Conservation (phyloP, 2,113 vertebrate species). For the Scytalopus superciliaris region DNA sequence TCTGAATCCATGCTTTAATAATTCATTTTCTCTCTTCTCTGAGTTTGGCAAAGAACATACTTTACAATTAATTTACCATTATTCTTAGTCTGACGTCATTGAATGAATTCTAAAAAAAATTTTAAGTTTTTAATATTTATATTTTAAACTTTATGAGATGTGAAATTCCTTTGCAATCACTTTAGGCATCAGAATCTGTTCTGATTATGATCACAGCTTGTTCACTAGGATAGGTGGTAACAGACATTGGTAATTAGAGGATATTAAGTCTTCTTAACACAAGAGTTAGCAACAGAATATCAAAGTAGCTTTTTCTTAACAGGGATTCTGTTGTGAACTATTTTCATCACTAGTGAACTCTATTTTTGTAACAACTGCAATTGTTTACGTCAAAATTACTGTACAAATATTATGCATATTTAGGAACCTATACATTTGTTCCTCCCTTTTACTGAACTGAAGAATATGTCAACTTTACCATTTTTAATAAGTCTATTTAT, state of each 20-base stretch:
- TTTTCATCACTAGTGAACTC: neutral
- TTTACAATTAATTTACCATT: neutral
- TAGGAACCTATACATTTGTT: neutral
- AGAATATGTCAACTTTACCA: neutral
- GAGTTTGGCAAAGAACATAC: neutral
- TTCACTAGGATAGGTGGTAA: neutral
- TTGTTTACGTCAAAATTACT: neutral
- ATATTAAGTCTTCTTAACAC: neutral
- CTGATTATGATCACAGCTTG: neutral
- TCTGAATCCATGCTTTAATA: neutral
- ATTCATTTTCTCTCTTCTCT: neutral
- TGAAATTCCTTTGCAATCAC: neutral
- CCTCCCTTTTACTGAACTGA: neutral
- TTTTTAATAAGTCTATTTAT: rapidly evolving
- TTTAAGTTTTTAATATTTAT: neutral
- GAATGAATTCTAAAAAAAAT: neutral
- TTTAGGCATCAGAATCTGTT: neutral
- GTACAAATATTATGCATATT: neutral
- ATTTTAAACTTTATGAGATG: neutral
- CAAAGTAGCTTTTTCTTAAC: neutral
- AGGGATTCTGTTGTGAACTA: neutral
- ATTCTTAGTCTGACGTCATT: neutral
- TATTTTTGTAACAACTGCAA: neutral
- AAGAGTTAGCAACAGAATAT: neutral
- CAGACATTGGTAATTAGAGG: neutral